Evolutionary conservation across 1,140 invertebrate genomes (phyloP).

Genomic region (Agraylea sexmaculata): DNA sequence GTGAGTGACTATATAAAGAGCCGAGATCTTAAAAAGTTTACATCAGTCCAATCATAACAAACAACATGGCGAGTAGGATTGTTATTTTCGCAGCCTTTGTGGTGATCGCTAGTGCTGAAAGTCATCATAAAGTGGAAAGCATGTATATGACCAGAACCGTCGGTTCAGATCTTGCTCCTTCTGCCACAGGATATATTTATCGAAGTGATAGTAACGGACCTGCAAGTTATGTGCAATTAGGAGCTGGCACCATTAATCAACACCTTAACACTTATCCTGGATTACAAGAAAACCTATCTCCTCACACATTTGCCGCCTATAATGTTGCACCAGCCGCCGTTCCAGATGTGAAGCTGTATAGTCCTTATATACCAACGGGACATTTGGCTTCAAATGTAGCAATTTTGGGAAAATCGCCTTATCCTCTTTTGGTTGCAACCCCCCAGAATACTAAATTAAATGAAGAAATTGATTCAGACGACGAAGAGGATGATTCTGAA

Average conservation of each 20-base stretch:
- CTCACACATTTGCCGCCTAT: constrained; percentile 1
- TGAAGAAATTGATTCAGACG: constrained; percentile 26
- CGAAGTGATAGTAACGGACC: constrained; percentile 36
- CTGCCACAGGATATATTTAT: constrained; percentile 41
- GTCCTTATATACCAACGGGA: constrained; percentile 1
- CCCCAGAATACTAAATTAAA: constrained; percentile 2
- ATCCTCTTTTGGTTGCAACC: too few relatives aligned
- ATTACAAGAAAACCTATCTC: not conserved
- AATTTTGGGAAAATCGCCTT: constrained; percentile 6
- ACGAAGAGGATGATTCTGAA: constrained; percentile 17
- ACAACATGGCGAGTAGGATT: too few relatives aligned
- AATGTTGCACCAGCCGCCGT: not conserved
- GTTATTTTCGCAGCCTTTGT: constrained; percentile 4
- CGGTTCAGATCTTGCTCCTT: constrained; percentile 37
- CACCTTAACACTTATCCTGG: constrained; percentile 28
- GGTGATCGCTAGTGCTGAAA: constrained; percentile 5
- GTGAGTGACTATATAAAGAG: too few relatives aligned
- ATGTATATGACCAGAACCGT: constrained; percentile 38
- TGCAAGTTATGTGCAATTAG: constrained; percentile 35
- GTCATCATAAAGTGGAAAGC: constrained; percentile 26
- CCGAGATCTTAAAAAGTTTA: too few relatives aligned
- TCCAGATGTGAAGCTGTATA: constrained; percentile 4
- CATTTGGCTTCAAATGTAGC: constrained; percentile 7
- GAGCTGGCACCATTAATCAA: constrained; percentile 33
- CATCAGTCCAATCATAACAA: too few relatives aligned